Base-by-base conservation (phyloP, 2,888 invertebrate genomes). In the Netelia inedita region DNA sequence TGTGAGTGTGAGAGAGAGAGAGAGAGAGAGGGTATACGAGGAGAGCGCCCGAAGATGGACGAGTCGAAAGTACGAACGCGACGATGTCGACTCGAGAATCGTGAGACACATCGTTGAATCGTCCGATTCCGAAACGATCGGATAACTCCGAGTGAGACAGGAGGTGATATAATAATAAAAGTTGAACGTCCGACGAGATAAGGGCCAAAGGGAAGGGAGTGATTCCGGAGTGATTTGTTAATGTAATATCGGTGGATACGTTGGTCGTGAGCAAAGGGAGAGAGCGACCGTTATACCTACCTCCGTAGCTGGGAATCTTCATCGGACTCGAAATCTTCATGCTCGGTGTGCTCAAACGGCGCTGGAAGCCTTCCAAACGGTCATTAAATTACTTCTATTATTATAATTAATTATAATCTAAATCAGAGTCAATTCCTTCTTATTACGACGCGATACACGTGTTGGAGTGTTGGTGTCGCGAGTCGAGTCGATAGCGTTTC, bases 331-430 rank as follows among this genome's bases (percentile, higher is more conserved):
- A 89, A 79, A 66, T 83, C 82, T 79, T 85, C 89, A 93, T 93
- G 92, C 89, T 93, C 85, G 92, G 92, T 85, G 92, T 93, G 85
- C 89, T 93, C 69, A 93, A 93, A 88, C 92, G 92, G 89, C 92
- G 92, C 89, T 93, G 92, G 92, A 93, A 92, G 91, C 92, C 92
- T 88, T 92, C 92, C 71, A 93, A 92, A 90, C 89, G 92, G 92
- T 92, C 59, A 89, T 88, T 28, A 75, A 76, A 82, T 46, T 46
- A 10, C 55, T 43, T 59, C 53, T 50, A 19, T 57, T 21, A 61
- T 46, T 41, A 43, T 61, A 66, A 66, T 35, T 5, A 61, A 50
- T 53, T 8, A 16, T 53, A n/a, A n/a, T n/a, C n/a, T n/a, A n/a
- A n/a, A n/a, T n/a, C n/a, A n/a, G n/a, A n/a, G n/a, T n/a, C n/a